Conservation (phyloP, 2,113 vertebrate species). For the Alosa alosa region DNA sequence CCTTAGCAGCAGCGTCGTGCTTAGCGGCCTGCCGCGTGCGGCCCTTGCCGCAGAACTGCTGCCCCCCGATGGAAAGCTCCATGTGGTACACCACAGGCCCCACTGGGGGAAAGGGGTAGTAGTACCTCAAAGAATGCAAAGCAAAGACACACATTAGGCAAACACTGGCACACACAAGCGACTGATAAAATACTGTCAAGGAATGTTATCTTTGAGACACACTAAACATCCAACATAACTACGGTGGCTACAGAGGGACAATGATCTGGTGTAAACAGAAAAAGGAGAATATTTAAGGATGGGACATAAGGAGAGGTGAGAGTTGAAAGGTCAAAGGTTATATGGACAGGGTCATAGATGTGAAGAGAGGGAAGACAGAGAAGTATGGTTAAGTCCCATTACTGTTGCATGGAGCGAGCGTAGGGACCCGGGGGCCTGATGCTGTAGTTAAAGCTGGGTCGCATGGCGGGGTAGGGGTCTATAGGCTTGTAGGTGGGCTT, state of each 20-base stretch:
- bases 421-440: conserved; percentile 85
- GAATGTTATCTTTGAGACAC: neutral
- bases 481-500: conserved; percentile 95
- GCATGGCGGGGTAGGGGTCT: conserved; percentile 90
- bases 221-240: neutral
- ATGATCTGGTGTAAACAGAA: neutral
- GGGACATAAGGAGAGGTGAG: neutral
- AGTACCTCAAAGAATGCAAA: conserved; percentile 79
- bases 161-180: neutral
- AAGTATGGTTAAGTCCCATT: conserved; percentile 36
- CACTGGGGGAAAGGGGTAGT: conserved; percentile 92
- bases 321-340: neutral
- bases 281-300: neutral
- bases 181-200: neutral
- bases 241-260: neutral
- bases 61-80: conserved; percentile 93
- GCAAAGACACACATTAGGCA: neutral
- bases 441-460: conserved; percentile 89
- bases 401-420: conserved; percentile 85
- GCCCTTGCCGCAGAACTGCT: conserved; percentile 95
- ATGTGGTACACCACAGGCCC: conserved; percentile 93
- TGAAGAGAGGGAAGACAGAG: neutral
- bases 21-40: conserved; percentile 92
- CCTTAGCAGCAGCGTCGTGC: conserved; percentile 91
- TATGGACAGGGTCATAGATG: neutral